Evolutionary conservation across 92 coral and sea anemone species (phyloP).

Genomic region (Parazoanthus atlanticus): DNA sequence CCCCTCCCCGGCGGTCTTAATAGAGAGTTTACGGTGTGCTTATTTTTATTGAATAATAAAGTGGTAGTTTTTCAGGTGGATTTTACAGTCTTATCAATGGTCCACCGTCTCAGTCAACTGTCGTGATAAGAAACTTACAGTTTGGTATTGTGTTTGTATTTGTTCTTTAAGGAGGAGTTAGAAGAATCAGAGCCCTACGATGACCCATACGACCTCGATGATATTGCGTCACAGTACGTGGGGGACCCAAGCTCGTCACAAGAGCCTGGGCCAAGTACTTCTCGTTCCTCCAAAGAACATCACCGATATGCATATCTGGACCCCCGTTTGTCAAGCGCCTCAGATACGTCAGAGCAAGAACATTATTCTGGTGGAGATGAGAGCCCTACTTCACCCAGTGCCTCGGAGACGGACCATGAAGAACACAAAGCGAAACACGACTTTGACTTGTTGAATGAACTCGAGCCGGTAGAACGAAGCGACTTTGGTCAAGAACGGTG

Average conservation of each 20-base stretch:
- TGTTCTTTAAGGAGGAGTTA: background rate
- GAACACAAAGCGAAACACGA: background rate
- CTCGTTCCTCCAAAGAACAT: background rate
- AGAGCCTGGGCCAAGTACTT: background rate
- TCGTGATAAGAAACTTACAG: background rate
- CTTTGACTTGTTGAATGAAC: background rate
- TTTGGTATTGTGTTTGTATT: background rate
- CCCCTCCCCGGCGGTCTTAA: too few relatives aligned
- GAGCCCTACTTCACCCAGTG: conserved; percentile 3
- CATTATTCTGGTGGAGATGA: conserved; percentile 6
- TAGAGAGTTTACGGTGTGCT: too few relatives aligned
- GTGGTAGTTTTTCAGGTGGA: too few relatives aligned
- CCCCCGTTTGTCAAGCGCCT: conserved; percentile 9
- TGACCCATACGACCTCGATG: conserved; percentile 78
- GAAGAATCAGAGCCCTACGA: conserved; percentile 37
- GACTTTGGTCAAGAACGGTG: background rate
- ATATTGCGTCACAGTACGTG: conserved; percentile 79
- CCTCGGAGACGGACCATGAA: conserved; percentile 7
- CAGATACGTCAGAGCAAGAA: conserved; percentile 8
- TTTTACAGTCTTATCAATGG: background rate
- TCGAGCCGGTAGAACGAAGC: background rate
- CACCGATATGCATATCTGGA: background rate
- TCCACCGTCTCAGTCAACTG: background rate
- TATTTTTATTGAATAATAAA: too few relatives aligned
- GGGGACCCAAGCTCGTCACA: conserved; percentile 46